These are phyloP conservation scores for Hypotaenidia philippensis DNA, from an alignment of 2,797 vertebrate genomes.

Conservation along the genomic window DNA sequence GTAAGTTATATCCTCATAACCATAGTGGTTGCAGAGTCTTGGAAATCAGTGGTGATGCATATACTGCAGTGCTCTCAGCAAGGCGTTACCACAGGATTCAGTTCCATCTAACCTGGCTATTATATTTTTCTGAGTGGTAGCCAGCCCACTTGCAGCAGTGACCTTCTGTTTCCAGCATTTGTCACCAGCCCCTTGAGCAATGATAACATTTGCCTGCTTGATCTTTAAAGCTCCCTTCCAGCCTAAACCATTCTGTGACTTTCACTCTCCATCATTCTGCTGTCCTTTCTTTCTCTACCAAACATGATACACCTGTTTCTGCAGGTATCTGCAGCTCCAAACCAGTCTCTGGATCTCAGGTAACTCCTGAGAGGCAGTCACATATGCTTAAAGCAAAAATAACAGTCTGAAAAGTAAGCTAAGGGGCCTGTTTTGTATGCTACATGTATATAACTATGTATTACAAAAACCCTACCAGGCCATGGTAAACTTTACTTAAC, in stretches of 20 bases:
- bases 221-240: not conserved
- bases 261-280: not conserved
- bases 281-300: not conserved
- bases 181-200: not conserved
- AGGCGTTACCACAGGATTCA: not conserved
- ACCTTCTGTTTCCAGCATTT: not conserved
- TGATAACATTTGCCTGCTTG: not conserved
- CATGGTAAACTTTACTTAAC: slow-evolving; percentile 71
- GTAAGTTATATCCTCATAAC: not conserved
- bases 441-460: not conserved
- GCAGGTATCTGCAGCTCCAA: not conserved
- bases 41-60: not conserved
- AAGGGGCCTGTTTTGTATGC: not conserved
- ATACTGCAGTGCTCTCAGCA: not conserved
- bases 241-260: not conserved
- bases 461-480: not conserved
- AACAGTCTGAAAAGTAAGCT: not conserved
- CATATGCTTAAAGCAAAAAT: not conserved
- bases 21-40: not conserved
- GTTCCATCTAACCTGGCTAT: not conserved
- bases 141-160: not conserved
- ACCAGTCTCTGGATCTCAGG: not conserved
- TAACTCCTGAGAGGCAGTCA: not conserved
- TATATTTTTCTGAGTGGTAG: not conserved
- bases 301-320: not conserved